These are phyloP conservation scores for Agapornis canus DNA, from an alignment of 2,797 vertebrate genomes.

Conservation along the genomic window DNA sequence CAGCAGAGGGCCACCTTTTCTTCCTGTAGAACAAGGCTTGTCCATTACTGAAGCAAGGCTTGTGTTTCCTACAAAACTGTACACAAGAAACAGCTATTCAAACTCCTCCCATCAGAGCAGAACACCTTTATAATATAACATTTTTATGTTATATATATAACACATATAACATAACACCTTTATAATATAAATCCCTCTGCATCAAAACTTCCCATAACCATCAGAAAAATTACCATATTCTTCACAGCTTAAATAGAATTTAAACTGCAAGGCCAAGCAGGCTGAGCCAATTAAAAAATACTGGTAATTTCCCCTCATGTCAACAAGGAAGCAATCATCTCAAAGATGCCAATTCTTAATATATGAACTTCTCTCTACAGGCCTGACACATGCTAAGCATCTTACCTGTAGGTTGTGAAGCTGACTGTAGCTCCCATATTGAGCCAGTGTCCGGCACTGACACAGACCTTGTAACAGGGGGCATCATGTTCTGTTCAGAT, in stretches of 20 bases:
- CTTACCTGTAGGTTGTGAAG: constrained; percentile 89
- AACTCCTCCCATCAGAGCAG: not conserved
- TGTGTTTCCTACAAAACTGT: not conserved
- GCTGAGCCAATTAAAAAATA: not conserved
- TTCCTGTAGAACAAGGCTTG: not conserved
- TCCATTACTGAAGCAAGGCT: not conserved
- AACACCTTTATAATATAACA: not conserved
- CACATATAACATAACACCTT: not conserved
- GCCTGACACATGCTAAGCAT: not conserved
- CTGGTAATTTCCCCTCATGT: not conserved
- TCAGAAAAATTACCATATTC: not conserved
- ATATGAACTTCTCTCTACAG: not conserved
- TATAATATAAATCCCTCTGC: not conserved
- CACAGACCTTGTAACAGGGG: constrained; percentile 91
- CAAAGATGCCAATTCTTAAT: not conserved
- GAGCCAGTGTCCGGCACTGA: constrained; percentile 92
- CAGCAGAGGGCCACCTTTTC: not conserved
- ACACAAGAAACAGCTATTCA: not conserved
- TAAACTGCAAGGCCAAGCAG: not conserved
- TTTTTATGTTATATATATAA: too few relatives aligned
- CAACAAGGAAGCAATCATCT: not conserved
- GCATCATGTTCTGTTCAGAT: constrained; percentile 85
- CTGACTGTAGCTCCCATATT: constrained; percentile 96
- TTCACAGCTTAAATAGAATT: not conserved
- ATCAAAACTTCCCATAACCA: not conserved